Percentiles rank a stretch among this genome's conserved stretches.
Evolutionary conservation across 2,113 vertebrate genomes (phyloP).

Genomic region (Nothobranchius furzeri): DNA sequence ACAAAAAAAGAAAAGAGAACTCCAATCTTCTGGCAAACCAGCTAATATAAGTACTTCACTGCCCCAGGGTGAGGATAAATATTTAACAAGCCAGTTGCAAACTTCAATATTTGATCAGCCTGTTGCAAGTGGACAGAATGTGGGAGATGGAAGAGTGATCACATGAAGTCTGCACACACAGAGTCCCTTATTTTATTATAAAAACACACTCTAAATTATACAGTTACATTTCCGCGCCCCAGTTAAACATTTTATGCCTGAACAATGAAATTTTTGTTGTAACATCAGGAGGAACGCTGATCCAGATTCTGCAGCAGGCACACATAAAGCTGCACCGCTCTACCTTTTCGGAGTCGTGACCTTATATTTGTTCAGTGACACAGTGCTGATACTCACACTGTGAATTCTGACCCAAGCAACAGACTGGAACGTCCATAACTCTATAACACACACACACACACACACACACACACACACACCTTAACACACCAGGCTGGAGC

Average conservation of each 20-base stretch:
- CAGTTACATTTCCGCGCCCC: neutral
- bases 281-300: slow-evolving; percentile 30
- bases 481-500: slow-evolving; percentile 7
- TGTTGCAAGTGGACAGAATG: slow-evolving; percentile 45
- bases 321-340: slow-evolving; percentile 13
- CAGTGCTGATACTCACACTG: slow-evolving; percentile 39
- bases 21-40: slow-evolving; percentile 38
- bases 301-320: slow-evolving; percentile 29
- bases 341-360: slow-evolving; percentile 38
- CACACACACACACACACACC: slow-evolving; percentile 18
- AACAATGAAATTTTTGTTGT: slow-evolving; percentile 23
- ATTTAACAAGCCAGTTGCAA: slow-evolving; percentile 60
- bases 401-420: slow-evolving; percentile 34
- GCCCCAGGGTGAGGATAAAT: slow-evolving; percentile 58
- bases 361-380: slow-evolving; percentile 39
- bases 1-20: slow-evolving; percentile 12
- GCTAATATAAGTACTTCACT: slow-evolving; percentile 47
- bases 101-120: slow-evolving; percentile 66
- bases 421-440: slow-evolving; percentile 49
- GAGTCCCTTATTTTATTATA: slow-evolving; percentile 3
- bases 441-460: slow-evolving; percentile 29
- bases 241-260: neutral
- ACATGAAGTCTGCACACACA: neutral
- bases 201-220: neutral
- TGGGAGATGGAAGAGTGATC: neutral